These are phyloP conservation scores for Bombus difficillimus DNA, from an alignment of 1,140 invertebrate species.

Conservation along the genomic window DNA sequence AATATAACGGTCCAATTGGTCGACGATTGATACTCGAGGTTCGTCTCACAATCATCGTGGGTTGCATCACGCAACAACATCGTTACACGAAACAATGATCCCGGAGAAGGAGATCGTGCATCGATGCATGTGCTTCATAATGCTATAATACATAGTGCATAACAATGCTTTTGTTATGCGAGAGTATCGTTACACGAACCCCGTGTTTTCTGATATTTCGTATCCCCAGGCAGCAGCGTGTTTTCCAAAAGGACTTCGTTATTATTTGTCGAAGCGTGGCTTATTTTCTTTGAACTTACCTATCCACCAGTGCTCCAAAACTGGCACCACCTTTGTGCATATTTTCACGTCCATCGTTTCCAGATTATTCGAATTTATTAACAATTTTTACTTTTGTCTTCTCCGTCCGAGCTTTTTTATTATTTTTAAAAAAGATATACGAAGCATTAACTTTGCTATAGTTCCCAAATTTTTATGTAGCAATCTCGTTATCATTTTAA, in stretches of 20 bases:
- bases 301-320: background rate
- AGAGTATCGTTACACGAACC: background rate
- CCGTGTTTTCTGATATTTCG: background rate
- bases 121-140: background rate
- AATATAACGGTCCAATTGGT: background rate
- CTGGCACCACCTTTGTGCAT: background rate
- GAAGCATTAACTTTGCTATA: no score
- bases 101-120: background rate
- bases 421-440: no score
- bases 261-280: background rate
- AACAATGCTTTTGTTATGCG: slow-evolving; percentile 19
- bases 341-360: background rate
- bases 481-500: no score
- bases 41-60: background rate
- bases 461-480: no score
- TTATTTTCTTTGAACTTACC: background rate
- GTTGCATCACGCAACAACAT: slow-evolving; percentile 6
- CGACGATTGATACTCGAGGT: slow-evolving; percentile 3
- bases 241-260: background rate
- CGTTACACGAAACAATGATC: slow-evolving; percentile 15
- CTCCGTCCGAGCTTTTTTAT: no score
- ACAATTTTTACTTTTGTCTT: no score
- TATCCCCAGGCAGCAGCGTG: background rate
- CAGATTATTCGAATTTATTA: no score
- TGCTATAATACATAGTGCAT: no score